These are phyloP conservation scores for Meiosimyza decipiens DNA, from an alignment of 2,888 invertebrate species.

Conservation along the genomic window DNA sequence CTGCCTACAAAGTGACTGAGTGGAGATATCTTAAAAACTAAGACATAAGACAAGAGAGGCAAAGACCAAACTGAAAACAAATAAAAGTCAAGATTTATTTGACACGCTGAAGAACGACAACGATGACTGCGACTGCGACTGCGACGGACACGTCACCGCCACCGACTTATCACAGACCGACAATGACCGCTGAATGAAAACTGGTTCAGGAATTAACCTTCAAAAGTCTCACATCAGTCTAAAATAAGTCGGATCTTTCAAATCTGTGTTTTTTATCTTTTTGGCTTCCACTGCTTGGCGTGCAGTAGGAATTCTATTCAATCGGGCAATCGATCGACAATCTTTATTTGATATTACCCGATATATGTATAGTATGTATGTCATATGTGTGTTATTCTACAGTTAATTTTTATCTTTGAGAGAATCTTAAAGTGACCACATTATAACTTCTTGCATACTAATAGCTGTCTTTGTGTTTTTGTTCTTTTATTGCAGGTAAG, in stretches of 20 bases:
- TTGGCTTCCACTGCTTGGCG: no score
- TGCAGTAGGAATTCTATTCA: no score
- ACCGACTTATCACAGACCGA: conserved; percentile 21
- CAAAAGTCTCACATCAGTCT: conserved; percentile 4
- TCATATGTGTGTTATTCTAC: no score
- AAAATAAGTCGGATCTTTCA: conserved; percentile 2
- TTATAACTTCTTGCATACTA: not conserved
- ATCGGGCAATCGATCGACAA: no score
- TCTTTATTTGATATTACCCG: no score
- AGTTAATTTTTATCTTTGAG: no score
- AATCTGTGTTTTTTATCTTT: no score
- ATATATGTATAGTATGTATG: no score
- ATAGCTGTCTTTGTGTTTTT: not conserved
- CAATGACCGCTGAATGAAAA: conserved; percentile 36
- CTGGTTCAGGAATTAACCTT: conserved; percentile 26
- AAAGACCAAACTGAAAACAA: conserved; percentile 28
- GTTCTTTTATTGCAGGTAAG: conserved; percentile 15
- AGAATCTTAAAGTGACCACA: no score
- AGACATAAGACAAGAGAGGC: not conserved
- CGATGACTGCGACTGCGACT: not conserved
- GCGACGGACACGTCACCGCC: not conserved
- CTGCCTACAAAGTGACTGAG: conserved; percentile 12
- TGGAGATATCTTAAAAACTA: conserved; percentile 1
- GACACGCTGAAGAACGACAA: conserved; percentile 30
- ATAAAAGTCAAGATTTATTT: conserved; percentile 41